Evolutionary conservation across 92 coral and sea anemone species (phyloP).

Genomic region (Phymanthus crucifer): DNA sequence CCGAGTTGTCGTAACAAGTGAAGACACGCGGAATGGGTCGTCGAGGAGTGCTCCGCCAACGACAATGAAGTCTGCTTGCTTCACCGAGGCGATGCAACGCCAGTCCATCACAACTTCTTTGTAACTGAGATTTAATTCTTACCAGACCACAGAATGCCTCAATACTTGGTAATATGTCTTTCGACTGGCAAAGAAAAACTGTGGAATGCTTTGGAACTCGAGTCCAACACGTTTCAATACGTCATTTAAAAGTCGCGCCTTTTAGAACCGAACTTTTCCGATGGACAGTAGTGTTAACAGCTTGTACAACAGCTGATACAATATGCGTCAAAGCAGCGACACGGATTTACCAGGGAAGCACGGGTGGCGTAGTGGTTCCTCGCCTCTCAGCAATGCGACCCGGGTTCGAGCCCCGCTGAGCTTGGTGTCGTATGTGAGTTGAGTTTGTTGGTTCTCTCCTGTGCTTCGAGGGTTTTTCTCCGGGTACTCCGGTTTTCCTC

Average conservation of each 20-base stretch:
- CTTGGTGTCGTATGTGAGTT: too few species aligned
- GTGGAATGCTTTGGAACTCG: background rate
- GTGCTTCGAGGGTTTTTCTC: too few species aligned
- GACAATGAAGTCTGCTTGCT: background rate
- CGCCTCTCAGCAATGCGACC: too few species aligned
- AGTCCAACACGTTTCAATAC: slow-evolving; percentile 18
- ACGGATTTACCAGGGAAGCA: background rate
- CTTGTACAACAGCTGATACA: background rate
- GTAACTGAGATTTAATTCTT: background rate
- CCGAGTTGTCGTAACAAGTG: background rate
- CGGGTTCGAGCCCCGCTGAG: too few species aligned
- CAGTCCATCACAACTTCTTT: background rate
- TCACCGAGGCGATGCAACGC: background rate
- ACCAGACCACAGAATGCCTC: background rate
- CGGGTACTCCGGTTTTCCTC: too few species aligned
- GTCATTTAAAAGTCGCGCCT: slow-evolving; percentile 15
- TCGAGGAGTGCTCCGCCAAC: background rate
- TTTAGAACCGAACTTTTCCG: background rate
- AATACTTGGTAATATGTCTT: too few species aligned
- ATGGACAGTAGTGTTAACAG: background rate
- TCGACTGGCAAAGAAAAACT: too few species aligned
- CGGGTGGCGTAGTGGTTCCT: too few species aligned
- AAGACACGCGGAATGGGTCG: slow-evolving; percentile 5
- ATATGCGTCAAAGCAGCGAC: background rate
- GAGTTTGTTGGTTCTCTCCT: too few species aligned